Base-by-base conservation (phyloP, 2,888 invertebrate species). In the Philereme transversata region DNA sequence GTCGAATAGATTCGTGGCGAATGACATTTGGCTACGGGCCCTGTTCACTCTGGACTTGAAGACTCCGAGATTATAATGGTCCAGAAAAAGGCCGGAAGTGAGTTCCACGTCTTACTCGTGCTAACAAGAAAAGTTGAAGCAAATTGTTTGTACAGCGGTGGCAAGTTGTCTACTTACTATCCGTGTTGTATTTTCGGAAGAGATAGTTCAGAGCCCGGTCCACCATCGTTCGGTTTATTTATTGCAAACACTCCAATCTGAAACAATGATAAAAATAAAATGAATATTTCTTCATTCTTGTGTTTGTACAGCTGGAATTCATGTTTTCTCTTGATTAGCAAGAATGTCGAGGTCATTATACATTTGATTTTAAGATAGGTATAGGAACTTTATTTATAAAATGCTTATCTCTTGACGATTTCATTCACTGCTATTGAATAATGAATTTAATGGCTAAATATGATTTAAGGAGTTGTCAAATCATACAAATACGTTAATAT, bases 191-290 rank as follows among this genome's bases (percentile, higher is more conserved):
- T 77, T 84, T 84, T 76, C 73, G 77, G 68, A 82, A 75, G 60
- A 82, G 69, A 69, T 78, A 72, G 69, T 70, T 75, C 66, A 83
- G 71, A 66, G 80, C 77, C 73, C 78, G 78, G 71, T 82, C 82
- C 84, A 80, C 77, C 88, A 87, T 88, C 74, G 65, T 81, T 76
- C 69, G 69, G 68, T 67, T 75, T 73, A 69, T 76, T 79, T 78
- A 82, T 81, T 81, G 78, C 80, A 79, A 74, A 60, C 71, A 74
- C 76, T 79, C 67, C 75, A 74, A 81, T 78, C 87, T 88, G 87
- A 75, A 83, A 77, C 73, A 77, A 78, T 67, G 60, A 65, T 53
- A 57, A 62, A 57, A 62, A 62, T 54, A 58, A 51, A 51, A 47
- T 54, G 50, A 53, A 54, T 57, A 49, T 53, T 46, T 53, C 40